Percentiles rank a stretch among this genome's conserved stretches.
These are phyloP conservation scores for Adoxophyes honmai DNA, from an alignment of 1,140 invertebrate species.

Conservation along the genomic window DNA sequence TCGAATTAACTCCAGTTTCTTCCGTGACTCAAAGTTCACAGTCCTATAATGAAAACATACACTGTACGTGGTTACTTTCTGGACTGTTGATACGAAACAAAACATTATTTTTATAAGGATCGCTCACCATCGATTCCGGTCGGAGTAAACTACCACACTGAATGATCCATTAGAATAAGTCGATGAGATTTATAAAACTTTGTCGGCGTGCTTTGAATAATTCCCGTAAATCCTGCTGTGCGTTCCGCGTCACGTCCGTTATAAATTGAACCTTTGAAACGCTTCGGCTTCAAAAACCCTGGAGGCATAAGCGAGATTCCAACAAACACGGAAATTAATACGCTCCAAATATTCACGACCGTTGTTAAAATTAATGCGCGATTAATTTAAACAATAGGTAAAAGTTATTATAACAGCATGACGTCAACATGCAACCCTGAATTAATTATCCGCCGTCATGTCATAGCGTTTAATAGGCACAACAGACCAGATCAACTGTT, in stretches of 20 bases:
- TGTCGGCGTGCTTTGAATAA: too few relatives aligned
- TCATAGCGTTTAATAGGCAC: slow-evolving; percentile 34
- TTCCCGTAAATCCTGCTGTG: not conserved
- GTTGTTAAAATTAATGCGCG: slow-evolving; percentile 42
- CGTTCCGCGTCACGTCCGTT: slow-evolving; percentile 5
- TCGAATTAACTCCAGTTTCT: not conserved
- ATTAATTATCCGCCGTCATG: slow-evolving; percentile 43
- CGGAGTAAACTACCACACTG: too few relatives aligned
- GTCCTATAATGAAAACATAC: slow-evolving; percentile 7
- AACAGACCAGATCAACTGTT: slow-evolving; percentile 23
- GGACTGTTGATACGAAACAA: not conserved
- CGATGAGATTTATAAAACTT: too few relatives aligned
- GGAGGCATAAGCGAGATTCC: slow-evolving; percentile 1
- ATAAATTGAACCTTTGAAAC: slow-evolving; percentile 4
- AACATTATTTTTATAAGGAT: not conserved
- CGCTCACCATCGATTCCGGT: too few relatives aligned
- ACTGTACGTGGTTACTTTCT: not conserved
- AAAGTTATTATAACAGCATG: slow-evolving; percentile 47
- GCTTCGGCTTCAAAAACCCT: slow-evolving; percentile 1
- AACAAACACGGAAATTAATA: not conserved
- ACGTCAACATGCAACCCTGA: slow-evolving; percentile 46
- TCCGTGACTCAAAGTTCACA: slow-evolving; percentile 8
- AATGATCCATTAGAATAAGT: too few relatives aligned
- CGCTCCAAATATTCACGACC: slow-evolving; percentile 10
- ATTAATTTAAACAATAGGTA: slow-evolving; percentile 37